Evolutionary conservation across 2,888 invertebrate genomes (phyloP), one percentile per base, ranked within the genome.

Genomic region (Dasysyrphus albostriatus): DNA sequence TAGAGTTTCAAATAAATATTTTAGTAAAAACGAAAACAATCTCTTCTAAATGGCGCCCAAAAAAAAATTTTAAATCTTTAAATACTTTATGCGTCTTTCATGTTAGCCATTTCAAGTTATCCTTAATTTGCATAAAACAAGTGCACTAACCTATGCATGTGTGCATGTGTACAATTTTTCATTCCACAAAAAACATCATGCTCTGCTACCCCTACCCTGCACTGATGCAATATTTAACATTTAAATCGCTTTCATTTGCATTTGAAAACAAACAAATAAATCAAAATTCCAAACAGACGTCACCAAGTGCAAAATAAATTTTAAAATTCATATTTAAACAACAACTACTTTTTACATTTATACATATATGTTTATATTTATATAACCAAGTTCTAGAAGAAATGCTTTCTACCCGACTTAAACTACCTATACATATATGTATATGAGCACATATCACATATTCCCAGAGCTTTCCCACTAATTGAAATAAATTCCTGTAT

Each of bases 401-500:
- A 69, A 10, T 39, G 14, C 29, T 44, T 29, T 29, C 9, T 24
- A 42, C 5, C n/a, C 39, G 42, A 42, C 42, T 42, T 29, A 61
- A 61, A 61, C 61, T 42, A 63, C 24, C 24, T 42, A 8, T 14
- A 39, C 16, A 39, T 16, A 44, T 44, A n/a, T 2, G 5, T 39
- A 10, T 44, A 44, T 19, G 44, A 34, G 47, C 67, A 19, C 44
- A 65, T 49, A n/a, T n/a, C 54, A 42, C 54, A 73, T 65, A 59
- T 56, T 80, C 90, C 89, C 89, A 90, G 90, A 90, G 90, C 90
- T 90, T 91, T 90, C 89, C 89, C 89, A 90, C 90, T 91, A 91
- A 91, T 91, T 91, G 90, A 91, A 91, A 91, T 91, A 90, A 91
- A 90, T 90, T 91, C 89, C 90, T 67, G 70, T 51, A 67, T 75